Conservation (phyloP, 2,797 vertebrate genomes). For the Dallia pectoralis region DNA sequence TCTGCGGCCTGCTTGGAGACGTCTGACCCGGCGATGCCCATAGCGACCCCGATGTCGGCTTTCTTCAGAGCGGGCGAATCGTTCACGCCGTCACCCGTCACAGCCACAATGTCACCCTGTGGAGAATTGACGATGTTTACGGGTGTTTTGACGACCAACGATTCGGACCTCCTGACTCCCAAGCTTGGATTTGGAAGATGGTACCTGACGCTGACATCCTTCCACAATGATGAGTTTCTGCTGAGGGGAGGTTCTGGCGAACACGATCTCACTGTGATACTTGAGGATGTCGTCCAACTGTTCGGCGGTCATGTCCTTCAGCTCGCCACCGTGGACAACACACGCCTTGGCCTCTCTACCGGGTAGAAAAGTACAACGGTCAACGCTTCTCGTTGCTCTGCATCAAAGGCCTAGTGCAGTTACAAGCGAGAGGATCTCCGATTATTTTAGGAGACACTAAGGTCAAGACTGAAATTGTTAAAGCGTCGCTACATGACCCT, state of each 20-base stretch:
- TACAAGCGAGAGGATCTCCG: too few species aligned
- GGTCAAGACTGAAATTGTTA: too few species aligned
- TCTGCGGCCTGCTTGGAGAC: conserved; percentile 94
- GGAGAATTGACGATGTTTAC: background rate
- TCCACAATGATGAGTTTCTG: conserved; percentile 94
- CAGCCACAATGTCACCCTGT: conserved; percentile 91
- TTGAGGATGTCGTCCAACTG: conserved; percentile 91
- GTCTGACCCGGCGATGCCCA: conserved; percentile 92
- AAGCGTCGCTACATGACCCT: too few species aligned
- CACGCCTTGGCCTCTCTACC: conserved; percentile 92
- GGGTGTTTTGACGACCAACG: too few species aligned
- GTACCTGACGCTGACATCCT: conserved; percentile 89
- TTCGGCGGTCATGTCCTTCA: conserved; percentile 86
- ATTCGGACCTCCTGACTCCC: too few species aligned
- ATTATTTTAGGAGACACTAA: too few species aligned
- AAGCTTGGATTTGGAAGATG: too few species aligned
- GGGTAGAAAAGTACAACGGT: too few species aligned
- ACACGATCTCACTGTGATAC: conserved; percentile 94
- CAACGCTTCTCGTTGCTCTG: too few species aligned
- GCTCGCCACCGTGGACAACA: conserved; percentile 89
- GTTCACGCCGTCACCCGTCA: conserved; percentile 92
- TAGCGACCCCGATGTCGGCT: conserved; percentile 91
- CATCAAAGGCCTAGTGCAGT: too few species aligned
- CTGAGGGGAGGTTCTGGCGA: conserved; percentile 89
- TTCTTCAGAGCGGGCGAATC: conserved; percentile 93